Percentiles rank a stretch among this genome's conserved stretches.
phyloP scores from a whole-genome alignment of 2,797 vertebrate genomes.

The Acanthurus lineatus region DNA sequence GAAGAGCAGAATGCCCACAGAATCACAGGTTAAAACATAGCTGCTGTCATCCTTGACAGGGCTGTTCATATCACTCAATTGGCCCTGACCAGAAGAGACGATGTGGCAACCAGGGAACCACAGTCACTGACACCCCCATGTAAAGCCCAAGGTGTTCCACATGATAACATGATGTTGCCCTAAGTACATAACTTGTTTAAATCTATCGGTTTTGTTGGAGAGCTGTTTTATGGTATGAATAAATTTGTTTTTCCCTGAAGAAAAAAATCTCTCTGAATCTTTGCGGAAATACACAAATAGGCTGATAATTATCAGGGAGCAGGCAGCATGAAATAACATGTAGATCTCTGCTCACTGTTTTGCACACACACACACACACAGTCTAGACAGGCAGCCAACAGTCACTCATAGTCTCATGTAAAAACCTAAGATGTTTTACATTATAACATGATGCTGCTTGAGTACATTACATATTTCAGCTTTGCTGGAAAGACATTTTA shows the following conservation, averaged over 20 bases:
- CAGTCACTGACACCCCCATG: background rate
- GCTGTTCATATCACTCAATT: constrained; percentile 6
- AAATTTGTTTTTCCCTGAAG: constrained; percentile 41
- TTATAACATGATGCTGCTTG: constrained; percentile 38
- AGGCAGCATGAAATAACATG: constrained; percentile 22
- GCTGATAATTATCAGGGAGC: constrained; percentile 8
- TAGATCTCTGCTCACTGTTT: constrained; percentile 14
- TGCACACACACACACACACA: background rate
- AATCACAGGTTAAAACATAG: constrained; percentile 42
- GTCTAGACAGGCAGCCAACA: constrained; percentile 14
- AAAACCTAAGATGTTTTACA: constrained; percentile 37
- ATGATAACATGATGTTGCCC: constrained; percentile 36
- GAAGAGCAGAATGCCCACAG: constrained; percentile 18
- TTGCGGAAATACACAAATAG: constrained; percentile 44
- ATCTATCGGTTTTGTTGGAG: constrained; percentile 42
- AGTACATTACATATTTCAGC: constrained; percentile 26
- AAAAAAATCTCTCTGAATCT: constrained; percentile 33
- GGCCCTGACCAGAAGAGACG: constrained; percentile 17
- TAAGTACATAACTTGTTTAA: constrained; percentile 36
- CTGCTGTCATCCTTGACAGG: constrained; percentile 30
- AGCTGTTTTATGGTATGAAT: constrained; percentile 58
- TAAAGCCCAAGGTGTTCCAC: constrained; percentile 24
- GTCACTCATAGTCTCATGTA: background rate
- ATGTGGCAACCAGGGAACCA: constrained; percentile 36
- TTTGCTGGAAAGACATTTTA: constrained; percentile 47